A percentile compares a stretch with the other conserved stretches of the same genome.
These are phyloP conservation scores for Miltochrista miniata DNA, from an alignment of 2,888 invertebrate genomes.

Conservation along the genomic window DNA sequence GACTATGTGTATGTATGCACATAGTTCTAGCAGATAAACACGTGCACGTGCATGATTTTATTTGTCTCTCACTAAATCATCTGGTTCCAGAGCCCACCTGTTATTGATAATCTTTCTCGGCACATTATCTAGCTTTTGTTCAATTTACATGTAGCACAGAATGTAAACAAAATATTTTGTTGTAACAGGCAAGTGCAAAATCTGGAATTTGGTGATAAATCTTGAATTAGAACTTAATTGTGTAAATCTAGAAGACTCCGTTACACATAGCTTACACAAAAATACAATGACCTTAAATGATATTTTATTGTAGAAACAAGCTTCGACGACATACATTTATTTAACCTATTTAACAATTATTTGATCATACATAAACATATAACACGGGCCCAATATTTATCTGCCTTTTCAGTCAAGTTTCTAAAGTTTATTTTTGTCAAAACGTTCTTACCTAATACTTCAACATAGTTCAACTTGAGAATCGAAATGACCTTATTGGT, in stretches of 20 bases:
- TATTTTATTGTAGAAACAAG: no score
- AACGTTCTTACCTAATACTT: neutral
- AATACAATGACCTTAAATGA: neutral
- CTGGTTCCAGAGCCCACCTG: slow-evolving; percentile 3
- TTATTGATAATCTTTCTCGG: slow-evolving; percentile 9
- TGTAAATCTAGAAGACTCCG: neutral
- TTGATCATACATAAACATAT: no score
- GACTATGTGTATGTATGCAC: no score
- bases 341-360: no score
- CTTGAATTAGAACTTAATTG: no score
- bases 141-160: slow-evolving; percentile 22
- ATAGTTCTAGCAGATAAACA: no score
- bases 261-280: neutral
- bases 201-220: neutral
- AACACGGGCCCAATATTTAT: neutral
- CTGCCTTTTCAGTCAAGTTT: neutral
- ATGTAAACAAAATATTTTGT: slow-evolving; percentile 41
- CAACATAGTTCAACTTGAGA: neutral
- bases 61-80: no score
- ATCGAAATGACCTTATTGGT: neutral
- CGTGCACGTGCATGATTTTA: no score
- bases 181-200: slow-evolving; percentile 9
- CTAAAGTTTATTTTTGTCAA: neutral
- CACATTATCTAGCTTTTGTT: slow-evolving; percentile 16
- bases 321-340: no score